Evolutionary conservation across 30 jellyfish, hydroid and myxozoan species (phyloP).

Genomic region (Clytia hemisphaerica): DNA sequence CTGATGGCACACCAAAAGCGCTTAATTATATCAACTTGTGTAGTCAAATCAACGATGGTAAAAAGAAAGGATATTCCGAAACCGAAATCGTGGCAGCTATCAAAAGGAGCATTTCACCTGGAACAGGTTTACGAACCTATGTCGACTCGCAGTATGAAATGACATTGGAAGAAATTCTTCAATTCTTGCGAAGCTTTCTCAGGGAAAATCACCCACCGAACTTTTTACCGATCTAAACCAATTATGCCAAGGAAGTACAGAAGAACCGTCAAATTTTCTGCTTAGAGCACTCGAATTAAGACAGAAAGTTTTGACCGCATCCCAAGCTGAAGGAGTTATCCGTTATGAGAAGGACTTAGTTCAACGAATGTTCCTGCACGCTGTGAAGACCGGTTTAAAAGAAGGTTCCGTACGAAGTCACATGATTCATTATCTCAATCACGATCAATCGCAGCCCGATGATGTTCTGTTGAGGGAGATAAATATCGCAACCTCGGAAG

Average conservation of each 20-base stretch:
- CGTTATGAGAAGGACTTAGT: neutral
- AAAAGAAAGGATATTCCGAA: neutral
- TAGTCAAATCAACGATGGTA: neutral
- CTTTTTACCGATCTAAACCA: neutral
- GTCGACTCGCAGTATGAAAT: neutral
- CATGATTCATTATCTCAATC: neutral
- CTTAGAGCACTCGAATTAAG: neutral
- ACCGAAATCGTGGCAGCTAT: neutral
- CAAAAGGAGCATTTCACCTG: neutral
- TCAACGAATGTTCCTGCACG: slow-evolving; percentile 1
- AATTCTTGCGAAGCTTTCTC: neutral
- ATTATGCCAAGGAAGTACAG: neutral
- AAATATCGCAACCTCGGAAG: neutral
- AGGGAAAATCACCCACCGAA: neutral
- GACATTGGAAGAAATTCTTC: neutral
- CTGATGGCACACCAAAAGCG: neutral
- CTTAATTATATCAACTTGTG: neutral
- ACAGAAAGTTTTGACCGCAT: neutral
- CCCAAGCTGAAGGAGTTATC: neutral
- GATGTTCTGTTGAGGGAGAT: neutral
- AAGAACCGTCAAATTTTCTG: neutral
- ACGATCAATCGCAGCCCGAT: neutral
- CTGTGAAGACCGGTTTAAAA: neutral
- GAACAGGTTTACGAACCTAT: neutral
- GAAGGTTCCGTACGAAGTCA: neutral